Percentiles rank a stretch among this genome's conserved stretches.
phyloP scores from a whole-genome alignment of 1,140 invertebrate genomes.

The Arion vulgaris region DNA sequence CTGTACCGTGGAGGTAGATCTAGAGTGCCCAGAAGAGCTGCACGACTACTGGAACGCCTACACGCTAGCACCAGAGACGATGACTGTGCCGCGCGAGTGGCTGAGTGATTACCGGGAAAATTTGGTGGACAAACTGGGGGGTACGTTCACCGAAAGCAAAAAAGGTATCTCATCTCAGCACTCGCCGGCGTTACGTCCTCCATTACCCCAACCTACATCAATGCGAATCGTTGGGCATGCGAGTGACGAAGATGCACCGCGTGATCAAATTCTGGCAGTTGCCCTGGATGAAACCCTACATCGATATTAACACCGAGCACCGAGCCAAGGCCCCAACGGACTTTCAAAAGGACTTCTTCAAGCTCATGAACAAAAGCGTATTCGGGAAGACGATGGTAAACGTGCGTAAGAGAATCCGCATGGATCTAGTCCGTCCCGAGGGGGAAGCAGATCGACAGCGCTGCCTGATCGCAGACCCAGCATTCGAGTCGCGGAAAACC shows the following conservation, averaged over 20 bases:
- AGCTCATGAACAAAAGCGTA: conserved; percentile 71
- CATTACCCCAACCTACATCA: conserved; percentile 47
- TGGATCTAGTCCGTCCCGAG: conserved; percentile 47
- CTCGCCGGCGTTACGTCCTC: conserved; percentile 43
- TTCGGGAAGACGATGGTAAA: conserved; percentile 75
- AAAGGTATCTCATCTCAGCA: conserved; percentile 47
- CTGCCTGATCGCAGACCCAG: conserved; percentile 61
- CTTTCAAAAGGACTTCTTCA: conserved; percentile 73
- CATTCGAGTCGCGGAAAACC: conserved; percentile 60
- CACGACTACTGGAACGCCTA: not conserved
- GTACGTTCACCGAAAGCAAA: conserved; percentile 18
- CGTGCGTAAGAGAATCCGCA: conserved; percentile 62
- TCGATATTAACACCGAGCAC: conserved; percentile 29
- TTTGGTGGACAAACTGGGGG: conserved; percentile 8
- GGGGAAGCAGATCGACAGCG: conserved; percentile 33
- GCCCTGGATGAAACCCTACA: conserved; percentile 22
- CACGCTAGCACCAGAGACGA: not conserved
- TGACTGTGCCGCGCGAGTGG: not conserved
- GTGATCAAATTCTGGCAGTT: conserved; percentile 39
- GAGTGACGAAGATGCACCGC: conserved; percentile 41
- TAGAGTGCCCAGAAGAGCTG: not conserved
- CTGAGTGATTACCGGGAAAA: conserved; percentile 28
- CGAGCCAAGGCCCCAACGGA: conserved; percentile 56
- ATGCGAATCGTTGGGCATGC: conserved; percentile 36
- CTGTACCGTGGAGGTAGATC: not conserved